Evolutionary conservation across 2,888 invertebrate species (phyloP).

Genomic region (Oscheius sp.): DNA sequence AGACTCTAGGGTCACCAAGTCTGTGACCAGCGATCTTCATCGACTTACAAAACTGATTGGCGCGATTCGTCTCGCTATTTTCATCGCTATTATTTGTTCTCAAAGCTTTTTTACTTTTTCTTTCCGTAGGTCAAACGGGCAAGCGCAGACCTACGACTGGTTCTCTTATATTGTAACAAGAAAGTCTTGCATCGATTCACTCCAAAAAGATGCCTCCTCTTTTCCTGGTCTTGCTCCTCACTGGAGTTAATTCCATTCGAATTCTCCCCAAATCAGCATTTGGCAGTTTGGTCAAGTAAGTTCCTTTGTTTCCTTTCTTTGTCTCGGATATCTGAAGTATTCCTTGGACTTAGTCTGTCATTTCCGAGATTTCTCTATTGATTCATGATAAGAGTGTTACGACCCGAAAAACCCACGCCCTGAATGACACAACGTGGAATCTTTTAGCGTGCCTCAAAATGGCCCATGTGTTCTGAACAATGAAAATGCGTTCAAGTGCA

Average conservation of each 20-base stretch:
- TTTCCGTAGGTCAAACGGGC: neutral
- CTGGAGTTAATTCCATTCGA: constrained; percentile 1
- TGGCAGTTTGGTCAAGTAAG: constrained; percentile 4
- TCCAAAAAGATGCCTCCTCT: neutral
- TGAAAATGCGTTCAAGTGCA: constrained; percentile 50
- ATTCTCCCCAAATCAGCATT: constrained; percentile 15
- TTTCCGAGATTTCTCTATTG: neutral
- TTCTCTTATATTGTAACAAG: constrained; percentile 24
- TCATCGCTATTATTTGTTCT: neutral
- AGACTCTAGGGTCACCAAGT: too few relatives aligned
- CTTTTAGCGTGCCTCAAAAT: constrained; percentile 32
- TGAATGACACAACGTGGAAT: neutral
- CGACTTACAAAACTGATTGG: neutral
- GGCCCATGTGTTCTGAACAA: constrained; percentile 45
- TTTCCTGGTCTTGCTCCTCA: neutral
- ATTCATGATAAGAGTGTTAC: neutral
- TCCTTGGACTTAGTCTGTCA: neutral
- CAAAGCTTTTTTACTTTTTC: constrained; percentile 1
- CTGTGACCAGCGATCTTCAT: neutral
- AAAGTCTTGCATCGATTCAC: neutral
- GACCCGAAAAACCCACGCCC: neutral
- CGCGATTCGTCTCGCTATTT: neutral
- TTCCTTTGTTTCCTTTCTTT: neutral
- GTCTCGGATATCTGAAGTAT: neutral
- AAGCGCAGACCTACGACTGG: neutral